Conservation (phyloP, 1,140 invertebrate species). For the Temnothorax curvispinosus region DNA sequence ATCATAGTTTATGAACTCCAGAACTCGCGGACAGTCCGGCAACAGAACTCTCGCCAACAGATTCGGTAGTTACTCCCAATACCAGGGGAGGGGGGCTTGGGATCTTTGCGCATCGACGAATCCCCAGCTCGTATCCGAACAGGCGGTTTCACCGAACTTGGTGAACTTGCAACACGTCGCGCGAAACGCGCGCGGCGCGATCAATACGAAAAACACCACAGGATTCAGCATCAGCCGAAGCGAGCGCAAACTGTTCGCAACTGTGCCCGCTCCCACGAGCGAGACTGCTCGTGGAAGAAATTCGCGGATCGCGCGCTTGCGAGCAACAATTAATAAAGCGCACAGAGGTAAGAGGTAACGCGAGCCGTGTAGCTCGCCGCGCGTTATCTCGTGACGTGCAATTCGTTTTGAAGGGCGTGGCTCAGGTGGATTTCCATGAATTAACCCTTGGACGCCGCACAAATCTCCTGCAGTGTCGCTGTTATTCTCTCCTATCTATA, state of each 20-base stretch:
- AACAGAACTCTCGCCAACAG: conserved; percentile 20
- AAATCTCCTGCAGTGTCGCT: conserved; percentile 52
- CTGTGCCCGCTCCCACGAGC: conserved; percentile 25
- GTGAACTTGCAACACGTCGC: conserved; percentile 37
- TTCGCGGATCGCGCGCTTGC: conserved; percentile 12
- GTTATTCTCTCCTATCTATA: conserved; percentile 52
- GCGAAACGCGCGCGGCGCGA: conserved; percentile 46
- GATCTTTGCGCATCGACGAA: conserved; percentile 44
- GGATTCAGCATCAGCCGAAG: conserved; percentile 24
- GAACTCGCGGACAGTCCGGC: neutral
- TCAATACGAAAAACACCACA: conserved; percentile 51
- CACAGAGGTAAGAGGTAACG: conserved; percentile 46
- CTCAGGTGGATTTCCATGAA: conserved; percentile 45
- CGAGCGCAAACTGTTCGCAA: conserved; percentile 20
- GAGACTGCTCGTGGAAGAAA: conserved; percentile 4
- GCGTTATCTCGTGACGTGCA: conserved; percentile 52
- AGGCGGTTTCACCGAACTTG: conserved; percentile 50
- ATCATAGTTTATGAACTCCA: conserved; percentile 25
- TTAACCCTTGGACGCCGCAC: conserved; percentile 47
- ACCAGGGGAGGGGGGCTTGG: neutral
- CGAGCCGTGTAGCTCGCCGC: neutral
- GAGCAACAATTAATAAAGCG: conserved; percentile 44
- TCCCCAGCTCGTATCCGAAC: conserved; percentile 17
- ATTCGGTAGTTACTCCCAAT: conserved; percentile 25
- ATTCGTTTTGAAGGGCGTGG: conserved; percentile 59